A percentile compares a stretch with the other conserved stretches of the same genome.
phyloP scores from a whole-genome alignment of 2,113 vertebrate genomes.

The Myiozetetes cayanensis region DNA sequence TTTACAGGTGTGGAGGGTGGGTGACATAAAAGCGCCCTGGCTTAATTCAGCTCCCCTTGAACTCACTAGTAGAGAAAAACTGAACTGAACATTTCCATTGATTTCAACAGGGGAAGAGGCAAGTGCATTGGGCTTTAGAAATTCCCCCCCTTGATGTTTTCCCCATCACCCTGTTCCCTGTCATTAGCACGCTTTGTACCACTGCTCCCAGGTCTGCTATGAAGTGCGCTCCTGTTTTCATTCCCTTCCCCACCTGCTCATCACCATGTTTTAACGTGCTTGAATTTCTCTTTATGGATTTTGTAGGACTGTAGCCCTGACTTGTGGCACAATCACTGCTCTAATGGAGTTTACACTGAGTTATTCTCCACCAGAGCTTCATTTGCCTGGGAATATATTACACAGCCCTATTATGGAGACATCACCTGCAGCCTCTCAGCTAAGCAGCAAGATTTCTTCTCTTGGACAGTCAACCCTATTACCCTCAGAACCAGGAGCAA shows the following conservation, averaged over 20 bases:
- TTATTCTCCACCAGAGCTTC: background rate
- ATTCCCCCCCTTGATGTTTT: conserved; percentile 43
- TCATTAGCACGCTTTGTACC: conserved; percentile 17
- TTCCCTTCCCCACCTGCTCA: background rate
- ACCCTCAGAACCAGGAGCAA: background rate
- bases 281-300: background rate
- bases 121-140: conserved; percentile 41
- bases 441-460: background rate
- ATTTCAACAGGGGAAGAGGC: conserved; percentile 19
- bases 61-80: background rate
- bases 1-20: conserved; percentile 35
- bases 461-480: background rate
- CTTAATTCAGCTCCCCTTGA: conserved; percentile 57
- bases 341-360: background rate
- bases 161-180: conserved; percentile 10
- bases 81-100: conserved; percentile 45
- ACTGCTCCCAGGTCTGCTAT: background rate
- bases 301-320: background rate
- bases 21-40: background rate
- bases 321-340: background rate
- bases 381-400: conserved; percentile 8
- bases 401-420: background rate
- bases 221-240: background rate
- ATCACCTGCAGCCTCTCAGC: background rate
- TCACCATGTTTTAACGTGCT: background rate